Base-by-base conservation (phyloP, 2,888 invertebrate species). In the Neoitamus cyanurus region DNA sequence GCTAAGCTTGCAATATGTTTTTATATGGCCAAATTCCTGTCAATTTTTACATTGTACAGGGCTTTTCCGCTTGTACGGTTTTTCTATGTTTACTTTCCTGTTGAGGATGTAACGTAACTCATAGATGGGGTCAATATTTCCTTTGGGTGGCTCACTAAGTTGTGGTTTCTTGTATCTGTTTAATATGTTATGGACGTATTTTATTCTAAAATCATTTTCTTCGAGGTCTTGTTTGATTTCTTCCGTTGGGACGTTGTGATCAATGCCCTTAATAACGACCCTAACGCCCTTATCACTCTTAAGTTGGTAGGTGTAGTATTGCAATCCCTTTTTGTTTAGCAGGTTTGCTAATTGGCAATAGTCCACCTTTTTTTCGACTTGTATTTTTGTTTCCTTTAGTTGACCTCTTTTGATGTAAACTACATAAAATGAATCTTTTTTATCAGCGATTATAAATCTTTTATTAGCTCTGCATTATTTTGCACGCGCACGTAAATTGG, bases 361-460 rank as follows among this genome's bases (percentile, higher is more conserved):
- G 70, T 28, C 70, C 13, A 31, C 70, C 31, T 70, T 7, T 28
- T 28, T 28, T 28, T 30, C 13, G 1, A 31, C 15, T 70, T 70
- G 30, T 20, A 70, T 70, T 70, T 70, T 70, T 30, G 70, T 70
- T 70, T 70, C 68, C 28, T 31, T 70, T 70, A 70, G 70, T 28
- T 30, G 70, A 20, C 70, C 70, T 70, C 28, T 70, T 70, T 70
- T 70, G 9, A 70, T 70, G 70, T 70, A 25, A 30, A 31, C 31
- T 30, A 31, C 28, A 70, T 28, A 70, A n/a, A 48, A 48, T 28
- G 31, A 30, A 13, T 70, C 31, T 70, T 70, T 28, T 70, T 70
- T 11, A 28, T 70, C 7, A 70, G 70, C 70, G 28, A 70, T 28
- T 70, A 11, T 28, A 70, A 28, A 28, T 25, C 31, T 31, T 70